phyloP scores from a whole-genome alignment of 2,888 invertebrate genomes.

The Meiosimyza decipiens region DNA sequence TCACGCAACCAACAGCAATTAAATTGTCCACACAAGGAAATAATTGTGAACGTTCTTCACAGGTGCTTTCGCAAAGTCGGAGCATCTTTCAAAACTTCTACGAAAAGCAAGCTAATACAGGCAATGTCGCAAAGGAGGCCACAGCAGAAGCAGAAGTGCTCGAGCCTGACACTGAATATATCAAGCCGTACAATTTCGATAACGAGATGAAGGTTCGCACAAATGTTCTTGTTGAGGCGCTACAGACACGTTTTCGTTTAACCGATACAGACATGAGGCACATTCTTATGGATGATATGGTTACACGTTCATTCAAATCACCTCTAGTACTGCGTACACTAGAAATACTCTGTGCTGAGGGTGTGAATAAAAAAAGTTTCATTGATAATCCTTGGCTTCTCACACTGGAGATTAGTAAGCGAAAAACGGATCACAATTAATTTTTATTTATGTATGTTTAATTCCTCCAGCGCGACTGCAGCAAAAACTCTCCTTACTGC shows the following conservation, averaged over 20 bases:
- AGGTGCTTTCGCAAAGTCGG: too few relatives aligned
- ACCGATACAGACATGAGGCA: conserved; percentile 48
- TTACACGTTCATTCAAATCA: conserved; percentile 49
- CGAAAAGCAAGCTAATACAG: too few relatives aligned
- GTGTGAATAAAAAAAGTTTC: conserved; percentile 56
- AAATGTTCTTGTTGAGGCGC: conserved; percentile 42
- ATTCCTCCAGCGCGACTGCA: conserved; percentile 52
- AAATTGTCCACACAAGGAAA: too few relatives aligned
- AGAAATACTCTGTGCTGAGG: conserved; percentile 51
- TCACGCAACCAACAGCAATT: conserved; percentile 32
- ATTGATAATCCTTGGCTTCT: conserved; percentile 64
- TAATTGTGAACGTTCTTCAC: too few relatives aligned
- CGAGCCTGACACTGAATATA: conserved; percentile 55
- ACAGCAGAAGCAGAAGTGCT: neutral
- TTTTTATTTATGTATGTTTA: conserved; percentile 15
- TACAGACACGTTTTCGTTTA: conserved; percentile 52
- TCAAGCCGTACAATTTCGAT: conserved; percentile 53
- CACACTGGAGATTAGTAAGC: conserved; percentile 54
- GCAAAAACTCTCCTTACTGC: conserved; percentile 66
- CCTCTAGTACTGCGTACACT: conserved; percentile 46
- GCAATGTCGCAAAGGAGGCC: too few relatives aligned
- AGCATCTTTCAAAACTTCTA: too few relatives aligned
- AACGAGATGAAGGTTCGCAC: conserved; percentile 46
- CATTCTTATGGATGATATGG: conserved; percentile 54
- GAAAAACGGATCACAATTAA: neutral